Conservation (phyloP, 2,888 invertebrate species). For the Copidosoma aretas region DNA sequence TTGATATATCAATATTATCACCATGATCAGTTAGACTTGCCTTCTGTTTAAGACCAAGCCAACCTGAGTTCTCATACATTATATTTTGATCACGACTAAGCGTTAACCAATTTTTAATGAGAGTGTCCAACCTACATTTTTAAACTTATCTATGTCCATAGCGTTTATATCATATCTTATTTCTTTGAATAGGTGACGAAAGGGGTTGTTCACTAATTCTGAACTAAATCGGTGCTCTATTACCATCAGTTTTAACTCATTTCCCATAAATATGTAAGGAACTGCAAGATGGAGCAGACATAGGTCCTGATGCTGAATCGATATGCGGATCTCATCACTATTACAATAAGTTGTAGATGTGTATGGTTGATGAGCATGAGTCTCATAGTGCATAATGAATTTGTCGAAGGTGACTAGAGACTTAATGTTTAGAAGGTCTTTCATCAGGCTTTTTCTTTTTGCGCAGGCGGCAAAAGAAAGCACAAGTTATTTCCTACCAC, state of each 20-base stretch:
- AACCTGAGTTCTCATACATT: not conserved
- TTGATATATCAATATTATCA: not conserved
- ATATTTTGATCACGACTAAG: slow-evolving; percentile 26
- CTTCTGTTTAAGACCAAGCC: not conserved
- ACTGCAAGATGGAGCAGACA: no score
- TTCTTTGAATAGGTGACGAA: slow-evolving; percentile 52
- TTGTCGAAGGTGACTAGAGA: no score
- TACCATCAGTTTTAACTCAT: not conserved
- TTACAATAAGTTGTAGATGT: no score
- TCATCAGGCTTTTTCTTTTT: no score
- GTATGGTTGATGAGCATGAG: no score
- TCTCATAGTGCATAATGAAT: no score
- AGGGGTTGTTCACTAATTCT: slow-evolving; percentile 43
- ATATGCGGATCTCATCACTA: no score
- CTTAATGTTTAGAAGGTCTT: no score
- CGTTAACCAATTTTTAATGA: slow-evolving; percentile 55
- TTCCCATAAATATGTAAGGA: no score
- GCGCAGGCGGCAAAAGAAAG: no score
- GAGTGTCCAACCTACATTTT: slow-evolving; percentile 54
- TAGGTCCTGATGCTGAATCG: slow-evolving; percentile 28
- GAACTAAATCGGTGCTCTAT: no score
- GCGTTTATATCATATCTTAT: slow-evolving; percentile 56
- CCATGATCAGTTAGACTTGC: not conserved
- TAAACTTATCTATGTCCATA: slow-evolving; percentile 50
- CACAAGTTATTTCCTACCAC: no score